Evolutionary conservation across 92 coral and sea anemone species (phyloP), one percentile per base, ranked within the genome.

Genomic region (Porites cylindrica): DNA sequence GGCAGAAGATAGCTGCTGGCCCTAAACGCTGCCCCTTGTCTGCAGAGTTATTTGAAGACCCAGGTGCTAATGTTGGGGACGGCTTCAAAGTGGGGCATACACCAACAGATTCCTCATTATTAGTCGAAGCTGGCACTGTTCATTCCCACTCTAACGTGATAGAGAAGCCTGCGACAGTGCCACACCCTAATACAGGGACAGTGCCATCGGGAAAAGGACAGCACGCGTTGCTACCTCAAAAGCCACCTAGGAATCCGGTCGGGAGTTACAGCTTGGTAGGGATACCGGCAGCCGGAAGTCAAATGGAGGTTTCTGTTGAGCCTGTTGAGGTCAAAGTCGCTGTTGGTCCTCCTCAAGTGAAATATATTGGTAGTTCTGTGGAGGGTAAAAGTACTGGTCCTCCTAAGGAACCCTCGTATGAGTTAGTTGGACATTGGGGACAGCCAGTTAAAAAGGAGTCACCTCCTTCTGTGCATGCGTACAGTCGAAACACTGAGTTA

Each of bases 51-150:
- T 81, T 74, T 20, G 79, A 86, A 19, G 85, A 70, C 26, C 72
- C 70, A 0, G 13, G 71, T 62, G 47, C 32, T 1, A 72, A 68
- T 17, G 12, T n/a, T 0, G 73, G 19, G 10, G 14, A 47, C 18
- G 80, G 80, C 4, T 47, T n/a, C 7, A 63, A 59, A 10, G 51
- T 59, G 61, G 65, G 43, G 23, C 61, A 72, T 7, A 47, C 72
- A 11, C 69, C 72, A 8, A 89, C 77, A 8, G 47, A 52, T 11
- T 18, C 32, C 19, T 16, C 19, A 0, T 89, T 91, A 56, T 68
- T 91, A 14, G 79, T 91, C 20, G 94, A 86, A 26, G 93, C 80
- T 26, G 4, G n/a, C 4, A 85, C 60, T 8, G 54, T 75, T 53
- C 51, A 89, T 7, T 54, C 85, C 32, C 78, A 88, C 6, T 26